Conservation (phyloP, 23 tunicate species). For the Oikopleura albicans region DNA sequence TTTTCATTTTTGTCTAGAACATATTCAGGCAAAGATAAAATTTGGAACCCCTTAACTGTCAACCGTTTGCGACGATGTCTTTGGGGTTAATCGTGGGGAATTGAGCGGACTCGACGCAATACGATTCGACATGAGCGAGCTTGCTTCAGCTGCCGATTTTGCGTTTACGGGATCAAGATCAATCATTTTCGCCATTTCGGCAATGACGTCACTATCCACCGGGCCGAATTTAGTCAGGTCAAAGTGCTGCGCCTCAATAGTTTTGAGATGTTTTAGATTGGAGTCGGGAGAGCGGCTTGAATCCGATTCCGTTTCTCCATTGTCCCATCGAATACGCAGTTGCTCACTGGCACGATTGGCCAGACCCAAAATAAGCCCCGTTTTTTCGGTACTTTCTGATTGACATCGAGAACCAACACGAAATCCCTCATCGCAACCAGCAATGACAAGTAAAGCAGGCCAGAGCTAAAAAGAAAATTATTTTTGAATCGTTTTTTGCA, state of each 20-base stretch:
- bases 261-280: background rate
- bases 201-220: background rate
- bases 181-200: background rate
- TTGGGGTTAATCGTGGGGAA: background rate
- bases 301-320: background rate
- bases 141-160: too few relatives aligned
- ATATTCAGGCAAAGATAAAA: too few relatives aligned
- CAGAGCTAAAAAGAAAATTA: conserved; percentile 7
- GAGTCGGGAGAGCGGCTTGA: background rate
- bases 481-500: background rate
- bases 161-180: background rate
- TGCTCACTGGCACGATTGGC: background rate
- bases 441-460: background rate
- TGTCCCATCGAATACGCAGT: background rate
- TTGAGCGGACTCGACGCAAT: too few relatives aligned
- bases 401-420: conserved; percentile 7
- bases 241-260: background rate
- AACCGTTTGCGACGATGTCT: too few relatives aligned
- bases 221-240: background rate
- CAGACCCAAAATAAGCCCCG: background rate
- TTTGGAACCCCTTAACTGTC: too few relatives aligned
- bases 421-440: background rate
- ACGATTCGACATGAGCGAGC: too few relatives aligned
- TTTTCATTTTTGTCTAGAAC: too few relatives aligned
- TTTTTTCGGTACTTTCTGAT: background rate